Base-by-base conservation (phyloP, 2,797 vertebrate genomes). In the Zenarchopterus dispar region DNA sequence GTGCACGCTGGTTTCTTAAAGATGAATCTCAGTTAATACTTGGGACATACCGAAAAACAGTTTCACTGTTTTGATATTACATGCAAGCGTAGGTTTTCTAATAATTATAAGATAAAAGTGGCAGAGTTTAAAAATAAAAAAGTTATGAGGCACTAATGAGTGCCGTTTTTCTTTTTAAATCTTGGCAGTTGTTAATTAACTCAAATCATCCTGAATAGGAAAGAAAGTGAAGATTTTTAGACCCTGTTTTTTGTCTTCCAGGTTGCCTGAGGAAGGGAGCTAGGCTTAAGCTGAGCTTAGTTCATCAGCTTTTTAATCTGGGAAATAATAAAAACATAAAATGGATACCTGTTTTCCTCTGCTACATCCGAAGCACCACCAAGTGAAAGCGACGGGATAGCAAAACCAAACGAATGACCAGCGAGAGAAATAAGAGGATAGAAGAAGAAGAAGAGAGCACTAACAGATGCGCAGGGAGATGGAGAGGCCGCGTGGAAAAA, bases 311-410 rank as follows among this genome's bases (percentile, higher is more conserved):
- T 98, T 98, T 98, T 97, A 98, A 96, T 97, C 96, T 97, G 98
- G 96, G 97, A 98, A 97, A 97, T 97, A 97, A 97, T 93, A 95
- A 95, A 96, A 96, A 97, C 96, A 97, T 96, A 97, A 97, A 98
- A 99, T 93, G 97, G 98, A 99, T 98, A 97, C 97, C 97, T 98
- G 98, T 99, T 98, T 99, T 98, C 97, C 97, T 98, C 97, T 98
- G 98, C 97, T 98, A 98, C 96, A 96, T 96, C 96, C 96, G 96
- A 98, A 96, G 98, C 96, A 96, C 95, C 95, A 96, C 95, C 93
- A 95, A 95, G 96, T 96, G 96, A 96, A 95, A 96, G 96, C 96
- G 94, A 95, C 96, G 96, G 96, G 94, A 96, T 94, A 95, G 93
- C 93, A 91, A 95, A 95, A 95, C 94, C 89, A 94, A 95, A 94